These are phyloP conservation scores for Leucania comma DNA, from an alignment of 2,888 invertebrate genomes.

Conservation along the genomic window DNA sequence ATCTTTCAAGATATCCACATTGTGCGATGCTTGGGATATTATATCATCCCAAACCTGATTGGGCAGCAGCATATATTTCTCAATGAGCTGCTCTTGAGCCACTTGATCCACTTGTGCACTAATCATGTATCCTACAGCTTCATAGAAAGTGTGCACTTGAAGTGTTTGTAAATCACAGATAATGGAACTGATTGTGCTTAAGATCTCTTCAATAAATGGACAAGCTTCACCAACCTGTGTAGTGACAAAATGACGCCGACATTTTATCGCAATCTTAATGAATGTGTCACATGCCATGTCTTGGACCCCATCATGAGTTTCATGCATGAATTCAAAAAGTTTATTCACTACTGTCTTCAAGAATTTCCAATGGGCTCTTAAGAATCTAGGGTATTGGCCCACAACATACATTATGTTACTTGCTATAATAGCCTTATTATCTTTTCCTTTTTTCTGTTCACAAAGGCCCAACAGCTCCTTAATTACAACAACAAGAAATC, in stretches of 20 bases:
- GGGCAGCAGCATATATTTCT: conserved; percentile 99
- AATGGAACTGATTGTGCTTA: conserved; percentile 98
- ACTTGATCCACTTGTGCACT: conserved; percentile 97
- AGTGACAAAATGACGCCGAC: conserved; percentile 99
- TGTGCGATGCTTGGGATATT: conserved; percentile 98
- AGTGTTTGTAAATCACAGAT: conserved; percentile 99
- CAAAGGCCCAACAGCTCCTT: conserved; percentile 99
- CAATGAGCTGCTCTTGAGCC: conserved; percentile 98
- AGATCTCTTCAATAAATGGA: conserved; percentile 99
- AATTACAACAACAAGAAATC: conserved; percentile 99
- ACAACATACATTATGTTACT: conserved; percentile 99
- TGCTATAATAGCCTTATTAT: conserved; percentile 99
- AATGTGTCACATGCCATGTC: conserved; percentile 99
- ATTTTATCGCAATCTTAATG: conserved; percentile 99
- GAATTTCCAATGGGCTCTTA: conserved; percentile 99
- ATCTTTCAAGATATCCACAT: conserved; percentile 98
- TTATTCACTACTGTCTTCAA: conserved; percentile 99
- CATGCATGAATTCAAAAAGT: conserved; percentile 99
- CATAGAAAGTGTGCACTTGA: conserved; percentile 99
- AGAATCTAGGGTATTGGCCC: conserved; percentile 99
- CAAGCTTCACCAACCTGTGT: conserved; percentile 98
- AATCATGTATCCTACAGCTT: conserved; percentile 99
- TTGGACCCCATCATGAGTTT: conserved; percentile 99
- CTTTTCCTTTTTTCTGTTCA: conserved; percentile 99
- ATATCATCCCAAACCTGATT: conserved; percentile 99